phyloP scores from a whole-genome alignment of 2,888 invertebrate genomes.

The Homarus gammarus region DNA sequence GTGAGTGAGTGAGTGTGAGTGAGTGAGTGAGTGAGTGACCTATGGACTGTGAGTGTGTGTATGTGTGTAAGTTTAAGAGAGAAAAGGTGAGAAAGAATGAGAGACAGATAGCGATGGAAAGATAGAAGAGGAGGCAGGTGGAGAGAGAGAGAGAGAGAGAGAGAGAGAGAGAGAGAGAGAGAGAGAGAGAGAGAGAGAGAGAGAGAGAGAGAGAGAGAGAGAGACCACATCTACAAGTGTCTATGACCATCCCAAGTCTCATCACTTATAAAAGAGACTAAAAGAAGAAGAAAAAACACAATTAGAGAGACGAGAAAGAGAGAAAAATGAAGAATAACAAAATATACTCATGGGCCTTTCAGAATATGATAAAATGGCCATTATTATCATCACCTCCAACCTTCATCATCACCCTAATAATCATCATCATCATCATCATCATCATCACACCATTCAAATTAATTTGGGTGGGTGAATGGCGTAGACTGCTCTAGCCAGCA shows the following conservation, averaged over 20 bases:
- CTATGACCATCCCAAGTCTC: too few relatives aligned
- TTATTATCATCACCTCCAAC: neutral
- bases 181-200: conserved; percentile 8
- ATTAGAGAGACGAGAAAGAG: neutral
- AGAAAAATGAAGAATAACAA: neutral
- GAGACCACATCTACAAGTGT: neutral
- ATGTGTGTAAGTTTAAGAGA: neutral
- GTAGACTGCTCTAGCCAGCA: conserved; percentile 12
- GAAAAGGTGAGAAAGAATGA: neutral
- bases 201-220: conserved; percentile 8
- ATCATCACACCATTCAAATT: conserved; percentile 58
- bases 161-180: neutral
- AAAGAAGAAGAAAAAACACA: too few relatives aligned
- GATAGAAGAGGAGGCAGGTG: neutral
- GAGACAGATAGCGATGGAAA: neutral
- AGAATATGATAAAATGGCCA: neutral
- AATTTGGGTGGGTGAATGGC: conserved; percentile 59
- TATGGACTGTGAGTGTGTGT: neutral
- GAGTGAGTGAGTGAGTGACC: neutral
- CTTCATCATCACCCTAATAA: neutral
- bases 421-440: conserved; percentile 43
- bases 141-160: neutral
- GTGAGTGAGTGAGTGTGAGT: neutral
- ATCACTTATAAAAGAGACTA: too few relatives aligned
- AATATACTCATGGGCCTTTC: neutral